Base-by-base conservation (phyloP, 2,888 invertebrate species). In the Sceliomorpha sp. region DNA sequence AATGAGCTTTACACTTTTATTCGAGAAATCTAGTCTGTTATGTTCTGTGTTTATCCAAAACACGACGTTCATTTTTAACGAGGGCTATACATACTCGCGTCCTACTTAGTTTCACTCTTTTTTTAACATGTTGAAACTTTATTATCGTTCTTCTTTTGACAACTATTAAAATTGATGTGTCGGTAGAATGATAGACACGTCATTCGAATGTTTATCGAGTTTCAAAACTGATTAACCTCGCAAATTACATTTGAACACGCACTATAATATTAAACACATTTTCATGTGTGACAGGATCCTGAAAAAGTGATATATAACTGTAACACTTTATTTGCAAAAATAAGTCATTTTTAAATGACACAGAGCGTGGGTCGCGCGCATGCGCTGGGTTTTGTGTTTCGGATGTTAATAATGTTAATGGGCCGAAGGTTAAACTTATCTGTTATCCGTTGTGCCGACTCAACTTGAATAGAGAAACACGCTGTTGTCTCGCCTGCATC, bases 331-430 rank as follows among this genome's bases (percentile, higher is more conserved):
- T 66, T 51, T 51, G 51, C 51, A 58, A 66, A 66, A 51, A 45
- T 58, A 58, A 58, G 58, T 58, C 51, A 51, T 58, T 66, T 58
- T 51, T 53, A 34, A 39, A 32, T 37, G 31, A 15, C 32, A 20
- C 14, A 13, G 6, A 50, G 48, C 64, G 48, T 63, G 31, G 53
- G 56, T 13, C 20, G 63, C 45, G 36, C 40, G 50, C 53, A 20
- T 24, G 44, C 32, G 6, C 20, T 40, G 29, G 53, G 59, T 50
- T 70, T 55, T 60, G 44, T 45, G 37, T 44, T 77, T 80, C 76
- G 64, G 80, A 82, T 81, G 80, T 81, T 82, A 81, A 81, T 82
- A 81, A 82, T 75, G 81, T 80, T 83, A 82, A 83, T 80, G 81
- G 77, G 77, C 76, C 75, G 75, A 74, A 80, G 81, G 80, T 82